These are phyloP conservation scores for Ectropis grisescens DNA, from an alignment of 1,140 invertebrate species.

Conservation along the genomic window DNA sequence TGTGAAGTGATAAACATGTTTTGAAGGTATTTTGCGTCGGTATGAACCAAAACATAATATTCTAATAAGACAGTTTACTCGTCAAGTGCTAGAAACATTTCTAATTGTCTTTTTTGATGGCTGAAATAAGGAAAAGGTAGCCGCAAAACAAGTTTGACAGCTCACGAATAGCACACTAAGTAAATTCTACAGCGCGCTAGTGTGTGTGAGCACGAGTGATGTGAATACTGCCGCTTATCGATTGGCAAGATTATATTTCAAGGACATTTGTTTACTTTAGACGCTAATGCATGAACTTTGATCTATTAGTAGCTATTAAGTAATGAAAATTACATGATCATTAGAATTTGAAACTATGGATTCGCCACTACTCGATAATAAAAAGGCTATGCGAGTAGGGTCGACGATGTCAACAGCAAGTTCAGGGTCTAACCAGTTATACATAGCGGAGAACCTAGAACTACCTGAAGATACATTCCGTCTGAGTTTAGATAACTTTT, in stretches of 20 bases:
- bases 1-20: constrained; percentile 37
- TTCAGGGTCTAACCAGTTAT: constrained; percentile 37
- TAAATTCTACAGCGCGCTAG: constrained; percentile 14
- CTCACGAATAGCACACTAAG: constrained; percentile 38
- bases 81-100: constrained; percentile 10
- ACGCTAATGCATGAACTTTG: too few species aligned
- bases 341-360: too few species aligned
- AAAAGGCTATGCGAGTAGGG: constrained; percentile 8
- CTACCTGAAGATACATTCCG: constrained; percentile 51
- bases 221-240: constrained; percentile 62
- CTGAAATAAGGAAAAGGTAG: constrained; percentile 21
- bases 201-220: constrained; percentile 53
- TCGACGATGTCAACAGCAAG: constrained; percentile 15
- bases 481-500: constrained; percentile 44
- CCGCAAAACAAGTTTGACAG: constrained; percentile 61
- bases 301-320: too few species aligned
- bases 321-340: too few species aligned
- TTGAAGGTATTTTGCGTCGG: too few species aligned
- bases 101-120: constrained; percentile 12
- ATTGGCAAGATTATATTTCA: constrained; percentile 62
- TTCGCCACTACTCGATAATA: constrained; percentile 21
- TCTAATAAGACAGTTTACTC: constrained; percentile 19
- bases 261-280: constrained; percentile 35
- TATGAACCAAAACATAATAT: too few species aligned
- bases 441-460: constrained; percentile 39